Evolutionary conservation across 2,113 vertebrate species (phyloP).

Genomic region (Callionymus lyra): DNA sequence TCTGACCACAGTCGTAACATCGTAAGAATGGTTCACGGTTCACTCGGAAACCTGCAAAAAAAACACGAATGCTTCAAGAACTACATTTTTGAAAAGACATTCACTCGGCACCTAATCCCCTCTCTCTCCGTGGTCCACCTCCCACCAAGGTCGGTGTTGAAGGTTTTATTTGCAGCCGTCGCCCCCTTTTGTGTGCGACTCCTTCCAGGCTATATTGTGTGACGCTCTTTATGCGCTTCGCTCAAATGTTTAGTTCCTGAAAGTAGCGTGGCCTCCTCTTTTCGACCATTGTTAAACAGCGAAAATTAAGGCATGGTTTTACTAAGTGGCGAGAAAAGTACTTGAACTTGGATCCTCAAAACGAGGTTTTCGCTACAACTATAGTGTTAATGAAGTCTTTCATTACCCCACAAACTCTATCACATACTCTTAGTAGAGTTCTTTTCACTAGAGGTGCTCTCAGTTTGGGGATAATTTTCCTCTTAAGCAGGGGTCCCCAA

Average conservation of each 20-base stretch:
- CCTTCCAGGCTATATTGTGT: constrained; percentile 49
- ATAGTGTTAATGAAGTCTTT: too few species aligned
- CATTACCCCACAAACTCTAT: too few species aligned
- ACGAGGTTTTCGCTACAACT: too few species aligned
- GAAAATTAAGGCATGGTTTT: constrained; percentile 28
- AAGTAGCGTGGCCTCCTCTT: constrained; percentile 43
- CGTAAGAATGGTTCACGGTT: too few species aligned
- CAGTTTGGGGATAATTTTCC: too few species aligned
- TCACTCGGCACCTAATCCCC: constrained; percentile 48
- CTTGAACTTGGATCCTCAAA: constrained; percentile 12
- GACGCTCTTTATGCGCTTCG: constrained; percentile 47
- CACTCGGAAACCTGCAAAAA: neutral
- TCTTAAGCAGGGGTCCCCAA: too few species aligned
- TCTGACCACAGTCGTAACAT: too few species aligned
- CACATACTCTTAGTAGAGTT: too few species aligned
- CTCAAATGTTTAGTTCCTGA: constrained; percentile 42
- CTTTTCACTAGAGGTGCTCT: too few species aligned
- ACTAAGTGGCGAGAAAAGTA: constrained; percentile 36
- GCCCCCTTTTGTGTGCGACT: constrained; percentile 53
- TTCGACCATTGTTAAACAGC: constrained; percentile 28
- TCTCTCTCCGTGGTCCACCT: constrained; percentile 39
- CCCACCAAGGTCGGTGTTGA: constrained; percentile 40
- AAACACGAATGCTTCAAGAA: constrained; percentile 35
- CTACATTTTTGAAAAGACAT: constrained; percentile 45
- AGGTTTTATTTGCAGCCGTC: constrained; percentile 50